These are phyloP conservation scores for Cheirogaleus major DNA, from an alignment of 2,797 vertebrate species.

Conservation along the genomic window DNA sequence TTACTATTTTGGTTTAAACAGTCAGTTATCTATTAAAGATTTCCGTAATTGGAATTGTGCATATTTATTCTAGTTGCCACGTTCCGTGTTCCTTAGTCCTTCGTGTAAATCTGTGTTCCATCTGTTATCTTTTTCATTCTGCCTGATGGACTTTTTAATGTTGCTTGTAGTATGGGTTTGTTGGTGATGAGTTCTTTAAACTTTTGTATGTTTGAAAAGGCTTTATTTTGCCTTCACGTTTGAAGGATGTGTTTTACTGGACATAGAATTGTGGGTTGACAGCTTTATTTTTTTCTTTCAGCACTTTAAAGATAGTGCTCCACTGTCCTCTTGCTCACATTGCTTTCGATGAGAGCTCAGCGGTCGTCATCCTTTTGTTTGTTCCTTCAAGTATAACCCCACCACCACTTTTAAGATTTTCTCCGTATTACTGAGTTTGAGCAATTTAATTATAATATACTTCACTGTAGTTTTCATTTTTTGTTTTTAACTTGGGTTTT, in stretches of 20 bases:
- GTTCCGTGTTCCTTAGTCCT: neutral
- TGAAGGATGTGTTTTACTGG: neutral
- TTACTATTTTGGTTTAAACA: neutral
- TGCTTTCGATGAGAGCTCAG: neutral
- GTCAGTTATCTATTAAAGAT: neutral
- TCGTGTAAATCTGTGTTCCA: neutral
- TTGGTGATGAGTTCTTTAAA: slow-evolving; percentile 2
- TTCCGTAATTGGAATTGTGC: neutral
- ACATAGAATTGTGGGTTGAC: neutral
- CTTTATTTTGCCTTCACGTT: slow-evolving; percentile 40
- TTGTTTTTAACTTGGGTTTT: slow-evolving; percentile 23
- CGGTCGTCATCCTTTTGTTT: neutral
- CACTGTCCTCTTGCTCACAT: neutral
- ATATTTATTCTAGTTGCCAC: neutral
- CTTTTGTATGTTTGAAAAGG: neutral
- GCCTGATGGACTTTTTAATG: neutral
- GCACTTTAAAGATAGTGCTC: neutral
- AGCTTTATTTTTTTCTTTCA: neutral
- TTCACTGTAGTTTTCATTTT: neutral
- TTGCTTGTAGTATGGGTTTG: neutral
- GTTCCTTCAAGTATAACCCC: neutral
- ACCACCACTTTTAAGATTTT: neutral
- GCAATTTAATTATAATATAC: neutral
- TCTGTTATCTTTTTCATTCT: neutral
- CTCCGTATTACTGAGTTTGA: neutral